Conservation (phyloP, 2,888 invertebrate species). For the Onthophagus sagittarius region DNA sequence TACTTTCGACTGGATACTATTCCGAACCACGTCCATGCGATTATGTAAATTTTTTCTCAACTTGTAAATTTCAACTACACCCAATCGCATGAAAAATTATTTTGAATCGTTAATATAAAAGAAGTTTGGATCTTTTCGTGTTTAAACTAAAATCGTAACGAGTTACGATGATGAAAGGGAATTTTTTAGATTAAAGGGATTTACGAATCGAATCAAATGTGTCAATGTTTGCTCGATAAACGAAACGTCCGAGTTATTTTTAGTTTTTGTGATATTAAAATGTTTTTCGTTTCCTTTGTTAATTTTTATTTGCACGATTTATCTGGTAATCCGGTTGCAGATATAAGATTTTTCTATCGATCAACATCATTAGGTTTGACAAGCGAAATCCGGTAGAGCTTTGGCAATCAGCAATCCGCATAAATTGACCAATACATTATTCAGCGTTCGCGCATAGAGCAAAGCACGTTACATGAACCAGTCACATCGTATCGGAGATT, state of each 20-base stretch:
- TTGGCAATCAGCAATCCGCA: not conserved
- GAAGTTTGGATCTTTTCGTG: not conserved
- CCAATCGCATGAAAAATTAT: not conserved
- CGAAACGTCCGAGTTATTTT: not conserved
- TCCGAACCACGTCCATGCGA: not conserved
- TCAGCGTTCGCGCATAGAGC: not conserved
- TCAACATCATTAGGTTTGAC: not conserved
- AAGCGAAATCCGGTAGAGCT: not conserved
- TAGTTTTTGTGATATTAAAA: slow-evolving; percentile 11
- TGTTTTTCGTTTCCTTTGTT: not conserved
- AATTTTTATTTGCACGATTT: not conserved
- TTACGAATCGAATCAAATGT: not conserved
- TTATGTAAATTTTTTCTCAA: not conserved
- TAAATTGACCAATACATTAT: not conserved
- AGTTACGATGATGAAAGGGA: not conserved
- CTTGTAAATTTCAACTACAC: not conserved
- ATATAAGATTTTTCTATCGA: not conserved
- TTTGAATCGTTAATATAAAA: not conserved
- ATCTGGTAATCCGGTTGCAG: not conserved
- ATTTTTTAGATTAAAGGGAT: not conserved
- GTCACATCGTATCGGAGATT: not conserved
- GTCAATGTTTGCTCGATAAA: not conserved
- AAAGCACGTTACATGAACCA: not conserved
- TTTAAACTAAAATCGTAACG: not conserved
- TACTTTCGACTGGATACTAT: not conserved